Evolutionary conservation across 2,797 vertebrate species (phyloP), one percentile per base, ranked within the genome.

Genomic region (Chanos chanos): DNA sequence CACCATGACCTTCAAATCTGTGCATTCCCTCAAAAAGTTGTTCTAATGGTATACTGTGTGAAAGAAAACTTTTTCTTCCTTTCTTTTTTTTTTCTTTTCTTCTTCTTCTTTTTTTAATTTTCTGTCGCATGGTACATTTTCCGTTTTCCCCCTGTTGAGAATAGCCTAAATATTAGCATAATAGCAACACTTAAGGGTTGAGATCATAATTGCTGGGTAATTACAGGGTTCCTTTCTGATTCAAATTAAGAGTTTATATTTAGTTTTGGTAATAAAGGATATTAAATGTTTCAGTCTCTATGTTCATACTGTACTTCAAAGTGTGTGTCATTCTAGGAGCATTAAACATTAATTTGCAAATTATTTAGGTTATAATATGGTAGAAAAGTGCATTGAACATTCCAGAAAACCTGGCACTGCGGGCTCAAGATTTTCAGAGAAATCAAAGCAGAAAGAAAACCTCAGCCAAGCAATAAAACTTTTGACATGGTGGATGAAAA

Each of bases 241-340:
- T 78, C 81, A 81, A 83, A 82, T 82, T 84, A 82, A 85, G 78
- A 66, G 60, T 64, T 66, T 67, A 76, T 66, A 54, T 81, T 76
- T 81, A 73, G 73, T 47, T 70, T 50, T 74, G 18, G 36, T 82
- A 86, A 81, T 70, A 57, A 66, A 62, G 77, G 77, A 86, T 86
- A 85, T 82, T 55, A 27, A 76, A 81, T 82, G 76, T 80, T 63
- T 79, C 78, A 76, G 76, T 57, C 71, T 74, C 74, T 73, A 80
- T 83, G 76, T 77, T 69, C 68, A 52, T 73, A 85, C 80, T 77
- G 74, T 79, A 87, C 86, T 87, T 89, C 83, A 89, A 87, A 87
- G 86, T 68, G 54, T 63, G 71, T 50, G 65, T n/a, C n/a, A n/a
- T n/a, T n/a, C n/a, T n/a, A n/a, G 16, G 18, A 51, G 43, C 6